Percentiles rank a stretch among this genome's conserved stretches.
phyloP scores from a whole-genome alignment of 2,113 vertebrate genomes.

The Dendropsophus ebraccatus region DNA sequence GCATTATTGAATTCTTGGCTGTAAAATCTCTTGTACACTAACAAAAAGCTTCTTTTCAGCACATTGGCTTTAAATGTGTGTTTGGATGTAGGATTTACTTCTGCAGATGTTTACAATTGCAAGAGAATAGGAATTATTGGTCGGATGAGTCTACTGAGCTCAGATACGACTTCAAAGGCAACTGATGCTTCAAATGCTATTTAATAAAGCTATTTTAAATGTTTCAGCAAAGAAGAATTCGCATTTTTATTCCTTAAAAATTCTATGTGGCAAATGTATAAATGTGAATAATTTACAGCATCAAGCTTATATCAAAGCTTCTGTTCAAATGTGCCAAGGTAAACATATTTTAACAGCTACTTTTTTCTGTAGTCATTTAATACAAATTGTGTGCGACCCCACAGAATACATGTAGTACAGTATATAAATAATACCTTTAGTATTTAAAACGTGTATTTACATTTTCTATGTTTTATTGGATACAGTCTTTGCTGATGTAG shows the following conservation, averaged over 20 bases:
- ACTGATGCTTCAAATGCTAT: neutral
- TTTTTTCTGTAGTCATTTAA: neutral
- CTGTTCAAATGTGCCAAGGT: neutral
- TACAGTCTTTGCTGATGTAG: too few species aligned
- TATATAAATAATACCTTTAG: too few species aligned
- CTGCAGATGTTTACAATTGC: slow-evolving; percentile 54
- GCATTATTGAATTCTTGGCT: slow-evolving; percentile 52
- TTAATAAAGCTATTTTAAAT: slow-evolving; percentile 36
- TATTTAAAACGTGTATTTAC: too few species aligned
- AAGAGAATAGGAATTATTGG: slow-evolving; percentile 42
- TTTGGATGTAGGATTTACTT: slow-evolving; percentile 47
- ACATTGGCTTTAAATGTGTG: slow-evolving; percentile 48
- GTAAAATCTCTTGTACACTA: slow-evolving; percentile 44
- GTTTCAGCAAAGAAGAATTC: neutral
- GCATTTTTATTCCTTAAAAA: neutral
- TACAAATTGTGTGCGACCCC: too few species aligned
- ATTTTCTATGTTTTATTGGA: too few species aligned
- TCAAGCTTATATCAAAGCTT: neutral
- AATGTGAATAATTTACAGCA: neutral
- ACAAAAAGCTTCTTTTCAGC: slow-evolving; percentile 51
- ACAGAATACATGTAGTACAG: too few species aligned
- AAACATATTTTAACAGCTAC: neutral
- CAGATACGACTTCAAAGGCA: slow-evolving; percentile 37
- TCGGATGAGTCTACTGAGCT: slow-evolving; percentile 30
- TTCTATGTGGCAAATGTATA: neutral